Evolutionary conservation across 1,140 invertebrate genomes (phyloP).

Genomic region (Dreissena rostriformis): DNA sequence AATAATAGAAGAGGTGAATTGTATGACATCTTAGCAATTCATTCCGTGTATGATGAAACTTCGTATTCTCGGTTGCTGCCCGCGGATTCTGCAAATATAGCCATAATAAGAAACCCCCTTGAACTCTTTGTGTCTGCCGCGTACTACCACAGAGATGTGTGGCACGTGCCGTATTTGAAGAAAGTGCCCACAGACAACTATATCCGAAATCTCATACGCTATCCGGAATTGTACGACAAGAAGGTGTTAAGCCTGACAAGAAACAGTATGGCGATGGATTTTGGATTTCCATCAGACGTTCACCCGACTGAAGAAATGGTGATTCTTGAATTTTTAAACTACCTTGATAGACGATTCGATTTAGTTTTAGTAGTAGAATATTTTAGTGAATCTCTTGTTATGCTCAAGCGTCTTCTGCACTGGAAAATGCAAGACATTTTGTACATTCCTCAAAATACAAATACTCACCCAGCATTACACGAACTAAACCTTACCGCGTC

Average conservation of each 20-base stretch:
- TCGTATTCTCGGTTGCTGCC: conserved; percentile 44
- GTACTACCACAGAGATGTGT: conserved; percentile 60
- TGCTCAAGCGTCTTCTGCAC: conserved; percentile 81
- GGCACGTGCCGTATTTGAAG: conserved; percentile 19
- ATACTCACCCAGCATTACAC: neutral
- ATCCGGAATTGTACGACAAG: conserved; percentile 52
- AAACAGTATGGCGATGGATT: conserved; percentile 60
- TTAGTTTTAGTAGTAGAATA: conserved; percentile 83
- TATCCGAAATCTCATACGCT: conserved; percentile 44
- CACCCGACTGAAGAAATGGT: conserved; percentile 10
- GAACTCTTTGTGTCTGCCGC: conserved; percentile 50
- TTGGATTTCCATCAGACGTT: conserved; percentile 50
- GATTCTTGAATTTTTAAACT: conserved; percentile 43
- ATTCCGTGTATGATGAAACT: conserved; percentile 39
- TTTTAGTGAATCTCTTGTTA: conserved; percentile 83
- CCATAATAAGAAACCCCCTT: conserved; percentile 54
- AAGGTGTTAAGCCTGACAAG: conserved; percentile 50
- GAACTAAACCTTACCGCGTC: conserved; percentile 4
- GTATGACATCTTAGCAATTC: conserved; percentile 57
- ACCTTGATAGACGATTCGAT: conserved; percentile 75
- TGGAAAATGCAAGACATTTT: conserved; percentile 82
- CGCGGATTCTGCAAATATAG: conserved; percentile 43
- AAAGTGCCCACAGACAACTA: conserved; percentile 26
- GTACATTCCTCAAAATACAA: conserved; percentile 48
- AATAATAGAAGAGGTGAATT: conserved; percentile 1